A percentile compares a stretch with the other conserved stretches of the same genome.
phyloP scores from a whole-genome alignment of 1,140 invertebrate species.

The Magallana ariakensis region DNA sequence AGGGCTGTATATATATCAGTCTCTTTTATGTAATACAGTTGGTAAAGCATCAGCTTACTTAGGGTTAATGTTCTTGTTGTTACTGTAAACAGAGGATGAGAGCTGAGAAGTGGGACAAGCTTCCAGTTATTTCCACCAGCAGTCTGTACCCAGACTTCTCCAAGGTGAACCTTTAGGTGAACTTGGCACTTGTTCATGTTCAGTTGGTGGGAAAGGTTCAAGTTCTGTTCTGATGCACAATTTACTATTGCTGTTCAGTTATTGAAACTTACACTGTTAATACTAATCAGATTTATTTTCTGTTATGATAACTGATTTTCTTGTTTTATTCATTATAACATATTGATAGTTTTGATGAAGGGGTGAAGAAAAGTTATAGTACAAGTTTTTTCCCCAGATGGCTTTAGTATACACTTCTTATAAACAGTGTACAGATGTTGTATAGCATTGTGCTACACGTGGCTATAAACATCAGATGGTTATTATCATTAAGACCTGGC shows the following conservation, averaged over 20 bases:
- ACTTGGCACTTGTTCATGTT: conserved; percentile 2
- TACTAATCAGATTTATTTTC: no score
- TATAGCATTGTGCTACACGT: neutral
- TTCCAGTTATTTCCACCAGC: conserved; percentile 1
- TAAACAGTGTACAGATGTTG: neutral
- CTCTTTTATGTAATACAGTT: no score
- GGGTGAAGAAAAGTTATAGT: neutral
- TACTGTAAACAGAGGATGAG: neutral
- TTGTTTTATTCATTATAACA: neutral
- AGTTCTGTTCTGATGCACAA: neutral
- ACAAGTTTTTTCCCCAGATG: neutral
- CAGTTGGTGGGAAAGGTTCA: neutral
- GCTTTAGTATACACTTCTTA: neutral
- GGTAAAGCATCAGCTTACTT: no score
- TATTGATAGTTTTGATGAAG: neutral
- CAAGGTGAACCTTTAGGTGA: neutral
- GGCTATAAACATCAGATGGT: neutral
- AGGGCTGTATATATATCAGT: no score
- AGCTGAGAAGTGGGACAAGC: neutral
- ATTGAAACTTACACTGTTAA: no score
- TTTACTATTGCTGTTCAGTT: no score
- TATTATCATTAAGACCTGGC: neutral
- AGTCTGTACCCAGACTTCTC: conserved; percentile 22
- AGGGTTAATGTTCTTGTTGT: neutral
- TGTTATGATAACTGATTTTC: no score